A percentile compares a stretch with the other conserved stretches of the same genome.
Conservation (phyloP, 1,140 invertebrate genomes). For the Thrips palmi region DNA sequence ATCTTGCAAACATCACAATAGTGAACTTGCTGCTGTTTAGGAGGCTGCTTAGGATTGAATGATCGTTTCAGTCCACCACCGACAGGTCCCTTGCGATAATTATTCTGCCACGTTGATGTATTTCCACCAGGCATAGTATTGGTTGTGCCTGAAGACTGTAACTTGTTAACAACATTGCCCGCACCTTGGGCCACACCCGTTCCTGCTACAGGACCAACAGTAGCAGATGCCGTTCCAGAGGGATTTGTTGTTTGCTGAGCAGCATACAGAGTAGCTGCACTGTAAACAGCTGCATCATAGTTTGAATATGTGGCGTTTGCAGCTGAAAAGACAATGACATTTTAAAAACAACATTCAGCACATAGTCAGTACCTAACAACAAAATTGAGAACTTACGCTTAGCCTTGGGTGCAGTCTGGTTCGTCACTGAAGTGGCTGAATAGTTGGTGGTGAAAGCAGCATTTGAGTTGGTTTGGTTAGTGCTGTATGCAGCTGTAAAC, state of each 20-base stretch:
- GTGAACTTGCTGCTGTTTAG: conserved; percentile 78
- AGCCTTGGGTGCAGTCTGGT: conserved; percentile 14
- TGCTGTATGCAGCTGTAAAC: conserved; percentile 27
- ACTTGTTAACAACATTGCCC: conserved; percentile 14
- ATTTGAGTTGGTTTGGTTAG: conserved; percentile 29
- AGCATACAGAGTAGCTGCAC: conserved; percentile 81
- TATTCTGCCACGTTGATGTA: conserved; percentile 34
- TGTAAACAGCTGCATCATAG: conserved; percentile 84
- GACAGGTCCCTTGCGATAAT: conserved; percentile 52
- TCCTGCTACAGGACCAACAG: conserved; percentile 8
- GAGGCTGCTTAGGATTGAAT: conserved; percentile 56
- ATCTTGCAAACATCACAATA: conserved; percentile 97
- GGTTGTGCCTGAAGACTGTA: conserved; percentile 19
- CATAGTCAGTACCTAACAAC: not conserved
- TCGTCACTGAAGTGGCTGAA: conserved; percentile 23
- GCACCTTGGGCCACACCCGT: conserved; percentile 4
- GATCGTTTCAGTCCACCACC: conserved; percentile 35
- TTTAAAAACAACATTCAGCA: not conserved
- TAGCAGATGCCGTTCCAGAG: conserved; percentile 11
- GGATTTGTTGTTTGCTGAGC: conserved; percentile 42
- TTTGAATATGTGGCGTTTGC: conserved; percentile 45
- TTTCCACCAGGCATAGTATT: conserved; percentile 33
- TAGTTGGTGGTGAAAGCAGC: conserved; percentile 25
- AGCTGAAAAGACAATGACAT: conserved; percentile 17
- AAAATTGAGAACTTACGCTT: conserved; percentile 9